phyloP scores from a whole-genome alignment of 2,888 invertebrate species.

The Diplolepis rosae region DNA sequence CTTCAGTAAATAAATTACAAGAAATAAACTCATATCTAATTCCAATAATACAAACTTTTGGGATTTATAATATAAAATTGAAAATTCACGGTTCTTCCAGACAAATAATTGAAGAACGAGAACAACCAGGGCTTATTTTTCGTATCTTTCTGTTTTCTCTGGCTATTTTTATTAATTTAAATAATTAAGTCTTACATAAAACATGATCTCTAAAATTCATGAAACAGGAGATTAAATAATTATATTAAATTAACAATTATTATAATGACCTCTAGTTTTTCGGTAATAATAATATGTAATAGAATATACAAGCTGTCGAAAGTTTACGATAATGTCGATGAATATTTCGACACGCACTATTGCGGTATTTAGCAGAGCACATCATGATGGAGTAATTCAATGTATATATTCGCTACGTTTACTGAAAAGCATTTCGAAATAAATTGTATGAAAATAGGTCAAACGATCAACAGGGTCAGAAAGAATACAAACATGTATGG shows the following conservation, averaged over 20 bases:
- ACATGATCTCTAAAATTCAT: neutral
- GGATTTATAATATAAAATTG: too few species aligned
- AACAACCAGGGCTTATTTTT: too few species aligned
- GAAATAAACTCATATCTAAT: too few species aligned
- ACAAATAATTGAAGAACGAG: too few species aligned
- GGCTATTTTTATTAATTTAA: too few species aligned
- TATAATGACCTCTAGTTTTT: neutral
- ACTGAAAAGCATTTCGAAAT: conserved; percentile 12
- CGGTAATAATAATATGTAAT: neutral
- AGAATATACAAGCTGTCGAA: neutral
- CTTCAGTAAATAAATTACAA: too few species aligned
- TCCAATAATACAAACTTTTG: too few species aligned
- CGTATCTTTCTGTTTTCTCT: too few species aligned
- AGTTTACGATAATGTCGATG: conserved; percentile 1
- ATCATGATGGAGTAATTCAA: conserved; percentile 8
- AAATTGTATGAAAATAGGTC: conserved; percentile 27
- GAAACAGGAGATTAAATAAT: too few species aligned
- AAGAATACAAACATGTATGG: neutral
- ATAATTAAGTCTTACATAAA: too few species aligned
- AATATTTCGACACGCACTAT: conserved; percentile 16
- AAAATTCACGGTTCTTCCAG: too few species aligned
- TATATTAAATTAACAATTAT: neutral
- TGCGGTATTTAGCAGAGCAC: conserved; percentile 22
- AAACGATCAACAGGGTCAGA: neutral
- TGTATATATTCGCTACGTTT: conserved; percentile 16